phyloP scores from a whole-genome alignment of 2,113 vertebrate genomes.

The Carlito syrichta region DNA sequence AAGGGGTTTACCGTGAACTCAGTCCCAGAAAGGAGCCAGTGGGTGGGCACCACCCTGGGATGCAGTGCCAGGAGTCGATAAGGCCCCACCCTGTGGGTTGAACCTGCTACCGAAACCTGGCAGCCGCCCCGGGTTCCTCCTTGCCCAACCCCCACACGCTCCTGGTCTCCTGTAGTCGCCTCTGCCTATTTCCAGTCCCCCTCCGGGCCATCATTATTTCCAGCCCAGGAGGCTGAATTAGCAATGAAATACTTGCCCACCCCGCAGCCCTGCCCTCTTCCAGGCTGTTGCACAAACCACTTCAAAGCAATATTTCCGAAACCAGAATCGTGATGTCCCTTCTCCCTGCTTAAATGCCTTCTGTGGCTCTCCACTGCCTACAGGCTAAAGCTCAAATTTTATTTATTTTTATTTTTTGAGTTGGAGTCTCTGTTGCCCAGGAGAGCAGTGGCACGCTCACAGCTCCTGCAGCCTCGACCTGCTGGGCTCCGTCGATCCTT shows the following conservation, averaged over 20 bases:
- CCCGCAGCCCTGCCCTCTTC: background rate
- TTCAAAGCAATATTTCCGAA: background rate
- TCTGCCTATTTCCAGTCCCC: background rate
- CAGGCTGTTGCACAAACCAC: background rate
- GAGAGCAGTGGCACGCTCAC: too few species aligned
- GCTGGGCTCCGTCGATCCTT: too few species aligned
- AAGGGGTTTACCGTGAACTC: background rate
- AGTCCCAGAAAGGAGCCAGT: background rate
- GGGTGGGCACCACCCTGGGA: constrained; percentile 31
- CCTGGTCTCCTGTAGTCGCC: background rate
- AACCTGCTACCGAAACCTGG: constrained; percentile 39
- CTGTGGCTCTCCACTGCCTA: background rate
- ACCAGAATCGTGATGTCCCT: background rate
- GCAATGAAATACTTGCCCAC: background rate
- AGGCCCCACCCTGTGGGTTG: background rate
- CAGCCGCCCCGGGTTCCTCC: constrained; percentile 3
- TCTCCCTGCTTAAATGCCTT: background rate
- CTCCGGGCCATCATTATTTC: background rate
- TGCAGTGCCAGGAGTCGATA: background rate
- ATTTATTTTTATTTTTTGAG: background rate
- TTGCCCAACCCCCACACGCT: background rate
- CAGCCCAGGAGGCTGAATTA: background rate
- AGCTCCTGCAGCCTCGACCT: too few species aligned
- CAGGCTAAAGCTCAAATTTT: background rate
- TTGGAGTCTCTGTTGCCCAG: too few species aligned